Evolutionary conservation across 2,113 vertebrate genomes (phyloP), one percentile per base, ranked within the genome.

Genomic region (Nothobranchius kuhntae): DNA sequence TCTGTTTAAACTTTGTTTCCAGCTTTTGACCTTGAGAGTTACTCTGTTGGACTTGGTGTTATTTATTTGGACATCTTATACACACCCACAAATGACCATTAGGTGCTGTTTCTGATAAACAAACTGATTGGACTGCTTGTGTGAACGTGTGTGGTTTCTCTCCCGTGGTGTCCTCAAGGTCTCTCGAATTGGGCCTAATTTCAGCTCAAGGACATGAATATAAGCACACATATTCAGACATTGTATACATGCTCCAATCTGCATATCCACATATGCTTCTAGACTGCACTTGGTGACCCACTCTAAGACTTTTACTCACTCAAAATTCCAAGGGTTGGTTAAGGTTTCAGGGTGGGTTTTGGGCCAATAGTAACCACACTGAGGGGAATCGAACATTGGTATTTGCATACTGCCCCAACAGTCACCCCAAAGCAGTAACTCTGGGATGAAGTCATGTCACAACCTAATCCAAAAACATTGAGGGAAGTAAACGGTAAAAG

Each of bases 51-150:
- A 87, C 89, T 71, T 60, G 83, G 79, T 68, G 81, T 80, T 90
- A 89, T 90, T 91, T 91, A 90, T 91, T 90, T 91, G 82, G 89
- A 91, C 86, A 76, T 87, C 85, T 89, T 84, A 87, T 86, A 90
- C 89, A 91, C 90, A 90, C 88, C 85, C 85, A 91, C 85, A 86
- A 89, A 91, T 88, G 86, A 86, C 92, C 89, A 92, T 92, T 91
- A 91, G 90, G 89, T 90, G 90, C 88, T 81, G 88, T 90, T 87
- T 92, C 91, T 92, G 82, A 92, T 92, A 93, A 93, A 93, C 90
- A 93, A 87, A 89, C 89, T 93, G 91, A 92, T 92, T 92, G 86
- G 89, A 88, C 89, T 90, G 90, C 86, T 86, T 84, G 84, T 73
- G 80, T 83, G 86, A 87, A 86, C 75, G 87, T 69, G 86, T 89